Evolutionary conservation across 2,113 vertebrate genomes (phyloP).

Genomic region (Cercocebus atys): DNA sequence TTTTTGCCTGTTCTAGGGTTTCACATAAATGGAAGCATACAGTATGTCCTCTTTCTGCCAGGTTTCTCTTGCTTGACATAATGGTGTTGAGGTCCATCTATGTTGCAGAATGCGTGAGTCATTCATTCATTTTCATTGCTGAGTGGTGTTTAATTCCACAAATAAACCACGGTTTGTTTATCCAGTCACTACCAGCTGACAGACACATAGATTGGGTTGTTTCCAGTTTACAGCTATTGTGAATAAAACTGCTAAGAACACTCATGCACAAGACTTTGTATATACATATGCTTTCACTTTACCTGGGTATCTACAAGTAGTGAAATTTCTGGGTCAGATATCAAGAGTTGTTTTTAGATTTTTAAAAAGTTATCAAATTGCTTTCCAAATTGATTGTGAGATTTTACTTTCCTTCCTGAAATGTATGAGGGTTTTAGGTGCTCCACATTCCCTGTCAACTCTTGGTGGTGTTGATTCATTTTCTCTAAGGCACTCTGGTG

Average conservation of each 20-base stretch:
- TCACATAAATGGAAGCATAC: background rate
- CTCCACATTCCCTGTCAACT: background rate
- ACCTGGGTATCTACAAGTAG: background rate
- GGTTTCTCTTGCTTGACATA: background rate
- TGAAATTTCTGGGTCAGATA: background rate
- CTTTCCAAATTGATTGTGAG: background rate
- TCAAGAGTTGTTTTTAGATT: background rate
- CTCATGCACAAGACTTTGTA: background rate
- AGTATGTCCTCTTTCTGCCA: too few relatives aligned
- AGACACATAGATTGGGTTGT: background rate
- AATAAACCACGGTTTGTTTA: background rate
- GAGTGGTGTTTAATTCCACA: rapidly evolving
- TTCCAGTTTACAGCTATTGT: background rate
- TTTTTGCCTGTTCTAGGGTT: background rate
- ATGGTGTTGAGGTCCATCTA: background rate
- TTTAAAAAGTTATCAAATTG: background rate
- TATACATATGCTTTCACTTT: background rate
- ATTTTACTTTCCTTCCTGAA: background rate
- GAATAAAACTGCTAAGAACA: background rate
- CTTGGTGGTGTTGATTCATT: background rate
- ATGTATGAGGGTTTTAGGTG: too few relatives aligned
- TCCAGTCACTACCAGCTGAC: too few relatives aligned
- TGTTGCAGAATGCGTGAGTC: too few relatives aligned
- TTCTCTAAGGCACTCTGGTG: background rate
- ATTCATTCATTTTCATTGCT: background rate